Conservation (phyloP, 1,140 invertebrate species). For the Augochlora pura region DNA sequence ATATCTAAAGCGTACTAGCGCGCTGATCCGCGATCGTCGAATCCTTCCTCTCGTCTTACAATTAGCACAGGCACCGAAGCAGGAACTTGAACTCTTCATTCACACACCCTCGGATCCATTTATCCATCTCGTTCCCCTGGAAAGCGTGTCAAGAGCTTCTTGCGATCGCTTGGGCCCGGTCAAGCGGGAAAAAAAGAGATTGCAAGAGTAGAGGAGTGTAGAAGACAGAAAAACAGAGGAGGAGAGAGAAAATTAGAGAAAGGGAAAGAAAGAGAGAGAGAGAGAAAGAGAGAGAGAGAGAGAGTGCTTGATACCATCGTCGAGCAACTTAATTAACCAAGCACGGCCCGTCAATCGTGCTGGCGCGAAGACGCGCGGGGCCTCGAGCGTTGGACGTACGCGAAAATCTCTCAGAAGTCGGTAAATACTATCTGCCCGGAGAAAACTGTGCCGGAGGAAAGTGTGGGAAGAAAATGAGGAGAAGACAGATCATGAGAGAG, state of each 20-base stretch:
- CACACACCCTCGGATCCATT: background rate
- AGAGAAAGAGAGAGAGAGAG: background rate
- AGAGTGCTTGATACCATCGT: slow-evolving; percentile 6
- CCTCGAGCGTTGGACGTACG: background rate
- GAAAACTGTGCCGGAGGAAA: slow-evolving; percentile 13
- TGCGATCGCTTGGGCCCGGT: slow-evolving; percentile 11
- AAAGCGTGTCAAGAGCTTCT: background rate
- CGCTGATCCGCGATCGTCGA: background rate
- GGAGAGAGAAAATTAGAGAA: too few relatives aligned
- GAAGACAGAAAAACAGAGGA: too few relatives aligned
- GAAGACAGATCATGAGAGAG: background rate
- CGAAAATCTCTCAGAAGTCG: slow-evolving; percentile 18
- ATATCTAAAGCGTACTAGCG: background rate
- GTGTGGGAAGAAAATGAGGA: background rate
- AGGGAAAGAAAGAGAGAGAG: too few relatives aligned
- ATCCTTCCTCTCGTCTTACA: background rate
- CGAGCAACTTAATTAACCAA: slow-evolving; percentile 28
- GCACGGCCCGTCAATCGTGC: background rate
- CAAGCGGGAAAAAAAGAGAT: background rate
- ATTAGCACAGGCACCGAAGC: too few relatives aligned
- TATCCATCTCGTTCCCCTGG: background rate
- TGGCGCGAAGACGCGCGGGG: background rate
- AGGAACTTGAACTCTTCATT: slow-evolving; percentile 1
- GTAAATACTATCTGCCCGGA: background rate
- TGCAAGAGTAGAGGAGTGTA: too few relatives aligned